Percentiles rank a stretch among this genome's conserved stretches.
Conservation (phyloP, 2,113 vertebrate genomes). For the Hippocampus barbouri region DNA sequence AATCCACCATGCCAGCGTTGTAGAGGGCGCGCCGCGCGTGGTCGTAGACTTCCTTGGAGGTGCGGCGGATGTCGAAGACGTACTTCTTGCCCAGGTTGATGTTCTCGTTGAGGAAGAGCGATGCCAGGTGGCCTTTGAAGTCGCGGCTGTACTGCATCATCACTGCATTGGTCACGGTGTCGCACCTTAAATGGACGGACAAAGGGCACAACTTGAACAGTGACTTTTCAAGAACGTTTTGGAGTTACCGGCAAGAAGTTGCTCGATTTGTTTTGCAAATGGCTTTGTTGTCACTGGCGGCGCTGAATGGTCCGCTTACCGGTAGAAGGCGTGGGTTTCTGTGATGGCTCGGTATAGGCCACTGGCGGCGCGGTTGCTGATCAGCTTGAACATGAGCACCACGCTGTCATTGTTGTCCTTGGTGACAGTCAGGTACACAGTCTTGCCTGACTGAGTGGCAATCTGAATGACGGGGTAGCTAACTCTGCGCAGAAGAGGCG, state of each 20-base stretch:
- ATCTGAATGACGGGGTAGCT: slow-evolving; percentile 97
- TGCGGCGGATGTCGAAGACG: slow-evolving; percentile 94
- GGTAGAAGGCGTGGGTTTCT: slow-evolving; percentile 96
- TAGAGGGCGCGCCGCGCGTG: slow-evolving; percentile 89
- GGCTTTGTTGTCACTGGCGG: too few relatives aligned
- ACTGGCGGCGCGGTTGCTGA: slow-evolving; percentile 94
- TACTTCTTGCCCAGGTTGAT: slow-evolving; percentile 98
- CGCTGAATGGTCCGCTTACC: slow-evolving; percentile 60
- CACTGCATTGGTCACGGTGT: slow-evolving; percentile 93
- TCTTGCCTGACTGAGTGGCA: slow-evolving; percentile 97
- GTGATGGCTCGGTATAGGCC: slow-evolving; percentile 95
- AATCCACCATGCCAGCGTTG: slow-evolving; percentile 88
- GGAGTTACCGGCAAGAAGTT: too few relatives aligned
- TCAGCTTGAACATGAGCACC: slow-evolving; percentile 91
- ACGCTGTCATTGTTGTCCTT: slow-evolving; percentile 91
- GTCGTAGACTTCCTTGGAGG: slow-evolving; percentile 96
- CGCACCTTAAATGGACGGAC: slow-evolving; percentile 77
- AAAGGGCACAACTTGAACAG: too few relatives aligned
- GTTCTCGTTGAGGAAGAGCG: slow-evolving; percentile 95
- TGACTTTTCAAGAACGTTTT: too few relatives aligned
- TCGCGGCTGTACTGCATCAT: slow-evolving; percentile 99
- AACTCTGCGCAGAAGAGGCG: slow-evolving; percentile 64
- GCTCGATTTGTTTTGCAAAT: background rate
- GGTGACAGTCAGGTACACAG: slow-evolving; percentile 90
- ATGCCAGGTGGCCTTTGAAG: slow-evolving; percentile 94